Conservation (phyloP, 2,797 vertebrate genomes). For the Falco peregrinus region DNA sequence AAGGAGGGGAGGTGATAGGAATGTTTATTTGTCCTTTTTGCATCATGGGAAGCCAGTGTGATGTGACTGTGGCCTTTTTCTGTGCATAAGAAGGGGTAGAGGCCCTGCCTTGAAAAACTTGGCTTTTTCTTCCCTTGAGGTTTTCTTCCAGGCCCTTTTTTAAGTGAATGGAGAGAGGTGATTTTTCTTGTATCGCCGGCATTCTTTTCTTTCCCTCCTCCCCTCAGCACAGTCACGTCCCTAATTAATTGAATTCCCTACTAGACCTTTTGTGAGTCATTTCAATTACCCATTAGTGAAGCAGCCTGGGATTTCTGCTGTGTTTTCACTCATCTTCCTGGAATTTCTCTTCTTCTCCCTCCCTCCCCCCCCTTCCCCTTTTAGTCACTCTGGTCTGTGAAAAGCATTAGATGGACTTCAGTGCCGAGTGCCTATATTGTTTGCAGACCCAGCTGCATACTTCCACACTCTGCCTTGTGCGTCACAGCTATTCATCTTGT, state of each 20-base stretch:
- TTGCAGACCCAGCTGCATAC: slow-evolving; percentile 71
- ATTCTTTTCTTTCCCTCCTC: slow-evolving; percentile 64
- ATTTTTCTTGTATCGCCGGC: slow-evolving; percentile 57
- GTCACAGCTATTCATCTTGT: slow-evolving; percentile 80
- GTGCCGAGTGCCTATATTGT: slow-evolving; percentile 70
- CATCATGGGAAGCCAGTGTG: background rate
- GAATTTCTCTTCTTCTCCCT: slow-evolving; percentile 67
- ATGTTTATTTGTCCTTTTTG: background rate
- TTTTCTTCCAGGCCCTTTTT: slow-evolving; percentile 51
- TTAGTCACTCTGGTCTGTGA: slow-evolving; percentile 72
- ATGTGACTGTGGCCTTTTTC: background rate
- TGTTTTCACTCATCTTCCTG: slow-evolving; percentile 69
- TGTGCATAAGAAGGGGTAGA: background rate
- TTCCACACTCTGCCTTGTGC: slow-evolving; percentile 69
- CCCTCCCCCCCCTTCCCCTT: slow-evolving; percentile 51
- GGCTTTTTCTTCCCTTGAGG: background rate
- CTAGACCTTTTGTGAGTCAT: slow-evolving; percentile 73
- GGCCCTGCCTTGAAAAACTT: background rate
- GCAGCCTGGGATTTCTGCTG: slow-evolving; percentile 65
- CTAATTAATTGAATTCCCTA: slow-evolving; percentile 77
- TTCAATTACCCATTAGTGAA: slow-evolving; percentile 75
- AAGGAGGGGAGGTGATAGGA: background rate
- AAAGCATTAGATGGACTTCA: slow-evolving; percentile 73
- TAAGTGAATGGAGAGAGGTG: slow-evolving; percentile 36
- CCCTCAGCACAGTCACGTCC: slow-evolving; percentile 53